phyloP scores from a whole-genome alignment of 2,888 invertebrate species.

The Philhelius pedissequus region DNA sequence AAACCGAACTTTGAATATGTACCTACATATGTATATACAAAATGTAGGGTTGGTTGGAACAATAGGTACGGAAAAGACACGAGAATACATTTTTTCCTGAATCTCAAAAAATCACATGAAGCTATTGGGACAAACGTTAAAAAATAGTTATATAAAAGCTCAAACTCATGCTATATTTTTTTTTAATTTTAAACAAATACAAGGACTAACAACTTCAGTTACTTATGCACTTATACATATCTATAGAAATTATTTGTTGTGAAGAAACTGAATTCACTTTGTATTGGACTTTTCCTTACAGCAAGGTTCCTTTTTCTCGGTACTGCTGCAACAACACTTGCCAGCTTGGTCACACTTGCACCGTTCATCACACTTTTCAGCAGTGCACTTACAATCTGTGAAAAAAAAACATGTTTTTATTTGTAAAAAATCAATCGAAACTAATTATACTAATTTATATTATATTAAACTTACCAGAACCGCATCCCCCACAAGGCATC shows the following conservation, averaged over 20 bases:
- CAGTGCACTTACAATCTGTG: slow-evolving; percentile 76
- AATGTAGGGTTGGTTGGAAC: too few relatives aligned
- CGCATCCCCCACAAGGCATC: slow-evolving; percentile 65
- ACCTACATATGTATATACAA: too few relatives aligned
- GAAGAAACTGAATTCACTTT: slow-evolving; percentile 28
- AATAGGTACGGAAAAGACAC: too few relatives aligned
- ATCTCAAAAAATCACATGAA: too few relatives aligned
- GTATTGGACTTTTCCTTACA: slow-evolving; percentile 68
- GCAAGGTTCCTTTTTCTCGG: slow-evolving; percentile 69
- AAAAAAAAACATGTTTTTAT: not conserved
- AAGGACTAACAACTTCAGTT: not conserved
- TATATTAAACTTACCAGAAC: slow-evolving; percentile 54
- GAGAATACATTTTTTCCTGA: too few relatives aligned
- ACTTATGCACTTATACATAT: not conserved
- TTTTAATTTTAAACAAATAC: slow-evolving; percentile 15
- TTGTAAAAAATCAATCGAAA: slow-evolving; percentile 37
- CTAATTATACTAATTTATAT: too few relatives aligned
- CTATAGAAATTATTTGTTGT: not conserved
- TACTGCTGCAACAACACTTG: slow-evolving; percentile 70
- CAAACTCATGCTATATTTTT: not conserved
- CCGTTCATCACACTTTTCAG: slow-evolving; percentile 73
- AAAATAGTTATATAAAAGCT: not conserved
- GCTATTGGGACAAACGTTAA: not conserved
- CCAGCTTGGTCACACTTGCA: slow-evolving; percentile 74
- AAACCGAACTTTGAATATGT: too few relatives aligned